Evolutionary conservation across 2,113 vertebrate species (phyloP).

Genomic region (Entomyzon cyanotis): DNA sequence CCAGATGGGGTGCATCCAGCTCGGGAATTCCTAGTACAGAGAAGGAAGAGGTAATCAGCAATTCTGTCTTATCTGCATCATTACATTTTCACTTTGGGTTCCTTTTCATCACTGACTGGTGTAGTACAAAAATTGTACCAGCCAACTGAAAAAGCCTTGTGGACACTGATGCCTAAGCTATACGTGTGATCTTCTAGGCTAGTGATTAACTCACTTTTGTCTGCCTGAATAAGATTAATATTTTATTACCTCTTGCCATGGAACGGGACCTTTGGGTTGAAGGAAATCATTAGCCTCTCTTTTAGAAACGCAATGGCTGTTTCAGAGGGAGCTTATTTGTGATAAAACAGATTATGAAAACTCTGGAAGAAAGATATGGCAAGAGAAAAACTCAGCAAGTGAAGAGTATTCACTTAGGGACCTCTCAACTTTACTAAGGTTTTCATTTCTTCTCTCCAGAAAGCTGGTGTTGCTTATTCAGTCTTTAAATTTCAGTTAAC

Average conservation of each 20-base stretch:
- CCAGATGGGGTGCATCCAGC: not conserved
- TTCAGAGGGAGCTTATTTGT: not conserved
- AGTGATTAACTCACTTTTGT: not conserved
- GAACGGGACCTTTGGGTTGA: not conserved
- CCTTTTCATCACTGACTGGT: not conserved
- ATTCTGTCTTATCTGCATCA: not conserved
- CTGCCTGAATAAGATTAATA: not conserved
- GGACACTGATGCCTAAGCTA: not conserved
- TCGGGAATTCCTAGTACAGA: not conserved
- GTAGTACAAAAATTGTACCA: not conserved
- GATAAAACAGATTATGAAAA: not conserved
- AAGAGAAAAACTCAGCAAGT: not conserved
- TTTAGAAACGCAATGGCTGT: not conserved
- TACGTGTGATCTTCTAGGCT: not conserved
- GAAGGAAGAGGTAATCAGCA: not conserved
- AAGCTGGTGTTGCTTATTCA: not conserved
- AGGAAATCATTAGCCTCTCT: not conserved
- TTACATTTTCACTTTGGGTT: not conserved
- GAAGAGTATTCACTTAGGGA: not conserved
- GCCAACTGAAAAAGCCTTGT: not conserved
- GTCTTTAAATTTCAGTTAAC: not conserved
- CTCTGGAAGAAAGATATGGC: not conserved
- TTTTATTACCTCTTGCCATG: not conserved
- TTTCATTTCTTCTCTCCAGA: not conserved
- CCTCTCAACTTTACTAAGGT: not conserved